Evolutionary conservation across 30 jellyfish, hydroid and myxozoan species (phyloP).

Genomic region (Aurelia aurita complex sp. Pacific): DNA sequence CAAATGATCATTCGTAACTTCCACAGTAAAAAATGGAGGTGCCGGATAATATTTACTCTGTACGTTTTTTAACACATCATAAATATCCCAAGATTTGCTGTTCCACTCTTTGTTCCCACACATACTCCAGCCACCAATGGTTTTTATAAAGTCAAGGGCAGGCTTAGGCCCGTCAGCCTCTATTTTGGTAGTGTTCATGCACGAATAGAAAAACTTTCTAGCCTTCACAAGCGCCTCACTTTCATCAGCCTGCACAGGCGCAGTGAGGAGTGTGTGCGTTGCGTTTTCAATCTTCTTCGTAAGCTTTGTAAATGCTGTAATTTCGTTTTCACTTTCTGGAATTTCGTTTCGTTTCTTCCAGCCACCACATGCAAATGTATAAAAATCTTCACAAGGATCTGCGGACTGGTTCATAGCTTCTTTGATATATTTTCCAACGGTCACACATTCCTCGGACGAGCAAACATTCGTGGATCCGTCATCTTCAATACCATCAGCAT

Average conservation of each 20-base stretch:
- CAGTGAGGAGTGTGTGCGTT: constrained; percentile 70
- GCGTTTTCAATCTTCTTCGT: constrained; percentile 88
- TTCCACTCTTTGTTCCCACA: constrained; percentile 73
- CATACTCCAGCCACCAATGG: constrained; percentile 87
- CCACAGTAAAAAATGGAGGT: constrained; percentile 95
- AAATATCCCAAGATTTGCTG: constrained; percentile 75
- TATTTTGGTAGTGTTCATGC: constrained; percentile 78
- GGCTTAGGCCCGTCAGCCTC: constrained; percentile 84
- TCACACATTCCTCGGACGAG: constrained; percentile 69
- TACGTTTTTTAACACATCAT: constrained; percentile 55
- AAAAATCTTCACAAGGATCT: constrained; percentile 94
- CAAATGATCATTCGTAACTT: constrained; percentile 95
- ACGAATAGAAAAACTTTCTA: constrained; percentile 75
- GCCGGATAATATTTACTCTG: constrained; percentile 94
- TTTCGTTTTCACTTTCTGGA: constrained; percentile 96
- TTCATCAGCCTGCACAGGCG: constrained; percentile 74
- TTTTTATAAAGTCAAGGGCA: constrained; percentile 78
- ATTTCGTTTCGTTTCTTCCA: constrained; percentile 81
- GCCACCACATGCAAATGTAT: constrained; percentile 93
- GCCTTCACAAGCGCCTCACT: constrained; percentile 94
- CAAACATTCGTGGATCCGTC: constrained; percentile 35
- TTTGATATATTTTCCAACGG: constrained; percentile 72
- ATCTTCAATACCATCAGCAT: constrained; percentile 27
- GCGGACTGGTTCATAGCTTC: constrained; percentile 66
- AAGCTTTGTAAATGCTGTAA: constrained; percentile 89